Evolutionary conservation across 2,113 vertebrate species (phyloP).

Genomic region (Paratilapia polleni): DNA sequence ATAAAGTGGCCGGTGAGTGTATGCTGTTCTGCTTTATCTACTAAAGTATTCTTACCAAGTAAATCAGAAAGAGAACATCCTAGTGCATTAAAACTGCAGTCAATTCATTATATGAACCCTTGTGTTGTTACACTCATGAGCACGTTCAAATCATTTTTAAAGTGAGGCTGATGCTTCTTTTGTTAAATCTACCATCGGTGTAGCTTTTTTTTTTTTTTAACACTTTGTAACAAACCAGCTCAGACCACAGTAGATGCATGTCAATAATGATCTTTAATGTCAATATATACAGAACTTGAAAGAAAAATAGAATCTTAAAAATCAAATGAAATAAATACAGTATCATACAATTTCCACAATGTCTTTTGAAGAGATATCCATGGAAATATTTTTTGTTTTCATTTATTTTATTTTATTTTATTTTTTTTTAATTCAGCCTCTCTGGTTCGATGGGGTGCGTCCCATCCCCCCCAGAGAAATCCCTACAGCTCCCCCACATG

Average conservation of each 20-base stretch:
- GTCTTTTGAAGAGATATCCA: constrained; percentile 83
- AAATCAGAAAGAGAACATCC: not conserved
- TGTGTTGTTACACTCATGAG: not conserved
- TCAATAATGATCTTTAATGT: constrained; percentile 92
- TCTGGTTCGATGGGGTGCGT: constrained; percentile 70
- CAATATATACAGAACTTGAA: constrained; percentile 93
- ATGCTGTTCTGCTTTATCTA: not conserved
- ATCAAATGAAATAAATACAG: constrained; percentile 96
- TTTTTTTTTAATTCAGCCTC: constrained; percentile 62
- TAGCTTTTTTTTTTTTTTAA: no score
- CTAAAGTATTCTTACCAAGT: not conserved
- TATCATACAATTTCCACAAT: constrained; percentile 94
- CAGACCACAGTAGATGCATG: constrained; percentile 55
- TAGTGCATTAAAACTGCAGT: not conserved
- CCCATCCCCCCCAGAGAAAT: constrained; percentile 69
- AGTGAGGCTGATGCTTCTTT: not conserved
- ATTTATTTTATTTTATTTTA: constrained; percentile 24
- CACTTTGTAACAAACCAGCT: not conserved
- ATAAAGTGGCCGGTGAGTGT: no score
- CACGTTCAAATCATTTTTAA: not conserved
- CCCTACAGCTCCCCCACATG: constrained; percentile 69
- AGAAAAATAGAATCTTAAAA: constrained; percentile 92
- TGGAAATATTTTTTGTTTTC: constrained; percentile 69
- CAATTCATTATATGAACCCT: not conserved
- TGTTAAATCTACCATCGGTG: not conserved